Evolutionary conservation across 2,888 invertebrate genomes (phyloP).

Genomic region (Cephus pygmeus): DNA sequence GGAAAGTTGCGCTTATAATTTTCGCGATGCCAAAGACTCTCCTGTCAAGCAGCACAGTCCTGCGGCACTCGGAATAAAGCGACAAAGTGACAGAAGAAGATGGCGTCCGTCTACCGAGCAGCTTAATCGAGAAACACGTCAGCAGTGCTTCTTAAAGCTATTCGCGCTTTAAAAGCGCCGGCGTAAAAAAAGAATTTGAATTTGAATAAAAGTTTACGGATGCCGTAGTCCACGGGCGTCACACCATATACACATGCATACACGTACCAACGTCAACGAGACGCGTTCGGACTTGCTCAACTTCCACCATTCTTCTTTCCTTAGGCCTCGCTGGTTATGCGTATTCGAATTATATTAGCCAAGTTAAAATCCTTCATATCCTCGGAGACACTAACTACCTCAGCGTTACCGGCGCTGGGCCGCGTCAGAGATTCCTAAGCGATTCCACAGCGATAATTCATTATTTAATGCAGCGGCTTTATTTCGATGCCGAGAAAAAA

Average conservation of each 20-base stretch:
- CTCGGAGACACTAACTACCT: not conserved
- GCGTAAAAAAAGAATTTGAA: slow-evolving; percentile 39
- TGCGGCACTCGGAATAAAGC: not conserved
- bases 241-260: too few species aligned
- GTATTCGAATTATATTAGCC: not conserved
- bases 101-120: not conserved
- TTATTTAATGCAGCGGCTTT: slow-evolving; percentile 23
- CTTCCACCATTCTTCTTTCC: not conserved
- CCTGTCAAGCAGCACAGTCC: not conserved
- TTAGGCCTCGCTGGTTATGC: not conserved
- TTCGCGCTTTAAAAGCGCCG: slow-evolving; percentile 30
- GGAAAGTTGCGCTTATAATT: not conserved
- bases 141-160: not conserved
- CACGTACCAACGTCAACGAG: not conserved
- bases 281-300: not conserved
- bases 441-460: slow-evolving; percentile 17
- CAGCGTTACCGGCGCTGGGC: not conserved
- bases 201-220: slow-evolving; percentile 44
- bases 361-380: not conserved
- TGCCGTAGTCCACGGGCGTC: not conserved
- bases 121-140: not conserved
- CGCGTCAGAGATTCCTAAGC: not conserved
- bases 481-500: slow-evolving; percentile 23
- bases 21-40: not conserved
- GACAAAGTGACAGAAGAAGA: not conserved